Base-by-base conservation (phyloP, 2,888 invertebrate genomes). In the Vesta saturnalis region DNA sequence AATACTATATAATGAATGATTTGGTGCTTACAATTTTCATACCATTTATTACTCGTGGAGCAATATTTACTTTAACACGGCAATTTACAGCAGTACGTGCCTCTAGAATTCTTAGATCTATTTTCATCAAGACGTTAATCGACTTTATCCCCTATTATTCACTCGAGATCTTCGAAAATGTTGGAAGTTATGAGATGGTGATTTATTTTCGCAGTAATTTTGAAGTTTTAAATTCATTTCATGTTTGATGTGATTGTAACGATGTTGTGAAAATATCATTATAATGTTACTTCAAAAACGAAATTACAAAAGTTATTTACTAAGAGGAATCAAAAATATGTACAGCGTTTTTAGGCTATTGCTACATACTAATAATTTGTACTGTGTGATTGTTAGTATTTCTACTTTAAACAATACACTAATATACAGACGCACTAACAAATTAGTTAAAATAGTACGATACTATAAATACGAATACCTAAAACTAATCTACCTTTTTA, bases 71-170 rank as follows among this genome's bases (percentile, higher is more conserved):
- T 46, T 43, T 21, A 3, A 18, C 18, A 10, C 39, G 12, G 43
- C 21, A 59, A 59, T 59, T 59, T 46, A 30, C 43, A 59, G 21
- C 39, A 47, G 30, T 61, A 54, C 54, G 49, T 61, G 63, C 23
- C 14, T 47, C 15, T 18, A 52, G 47, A 65, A 56, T 21, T 57
- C 19, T 66, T 39, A 66, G 66, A 66, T 66, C 66, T 66, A 61
- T 66, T 66, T 61, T 60, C 66, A 61, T 61, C 55, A 66, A 60
- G 66, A 56, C 60, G 60, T 57, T 66, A 66, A 66, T 66, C 61
- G 66, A 66, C 66, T 66, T 61, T 55, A 61, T 60, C 49, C 46
- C 43, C 60, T 43, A 66, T 66, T 46, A 66, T 66, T 66, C 66
- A 66, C 49, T 47, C 14, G 56, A 39, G 21, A 60, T 55, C 54